phyloP scores from a whole-genome alignment of 2,888 invertebrate species.

The Osedax fenrisi region DNA sequence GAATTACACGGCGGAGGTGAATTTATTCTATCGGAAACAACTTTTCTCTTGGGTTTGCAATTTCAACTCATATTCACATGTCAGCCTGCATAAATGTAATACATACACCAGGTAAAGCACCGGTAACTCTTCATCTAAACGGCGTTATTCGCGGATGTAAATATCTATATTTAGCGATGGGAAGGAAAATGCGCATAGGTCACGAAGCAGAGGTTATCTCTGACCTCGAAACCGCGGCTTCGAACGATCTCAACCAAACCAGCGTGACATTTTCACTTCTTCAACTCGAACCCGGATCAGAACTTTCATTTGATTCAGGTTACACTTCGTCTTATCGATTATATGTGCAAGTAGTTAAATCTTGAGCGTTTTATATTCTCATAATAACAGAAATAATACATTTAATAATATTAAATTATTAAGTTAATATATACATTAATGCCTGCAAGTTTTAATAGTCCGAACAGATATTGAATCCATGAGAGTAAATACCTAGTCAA shows the following conservation, averaged over 20 bases:
- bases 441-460: no score
- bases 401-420: no score
- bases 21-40: constrained; percentile 40
- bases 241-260: constrained; percentile 19
- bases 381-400: no score
- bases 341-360: no score
- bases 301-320: constrained; percentile 34
- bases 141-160: constrained; percentile 38
- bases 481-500: no score
- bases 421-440: no score
- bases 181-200: constrained; percentile 39
- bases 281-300: constrained; percentile 40
- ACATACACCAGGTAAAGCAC: constrained; percentile 36
- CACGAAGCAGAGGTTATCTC: constrained; percentile 38
- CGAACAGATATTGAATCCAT: no score
- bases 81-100: no score
- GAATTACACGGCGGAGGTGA: constrained; percentile 41
- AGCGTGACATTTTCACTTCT: constrained; percentile 38
- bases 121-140: constrained; percentile 39
- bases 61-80: no score
- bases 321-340: no score
- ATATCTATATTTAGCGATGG: constrained; percentile 35
- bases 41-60: constrained; percentile 38
- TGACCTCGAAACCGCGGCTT: constrained; percentile 34
- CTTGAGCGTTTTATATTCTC: no score